phyloP scores from a whole-genome alignment of 2,888 invertebrate species.

The Oscheius sp. region DNA sequence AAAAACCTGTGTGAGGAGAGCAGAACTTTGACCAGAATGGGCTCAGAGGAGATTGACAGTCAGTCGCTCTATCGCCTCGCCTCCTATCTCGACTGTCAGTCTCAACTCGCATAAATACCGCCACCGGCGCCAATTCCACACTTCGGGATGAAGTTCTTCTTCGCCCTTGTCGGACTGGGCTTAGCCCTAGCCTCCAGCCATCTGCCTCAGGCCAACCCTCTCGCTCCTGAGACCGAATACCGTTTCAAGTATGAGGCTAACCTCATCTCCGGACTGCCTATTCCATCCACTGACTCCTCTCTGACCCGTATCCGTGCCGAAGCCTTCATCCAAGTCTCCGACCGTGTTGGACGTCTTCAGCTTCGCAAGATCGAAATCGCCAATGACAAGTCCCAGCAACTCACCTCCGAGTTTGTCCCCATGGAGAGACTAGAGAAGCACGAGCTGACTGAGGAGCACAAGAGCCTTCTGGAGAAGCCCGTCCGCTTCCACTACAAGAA shows the following conservation, averaged over 20 bases:
- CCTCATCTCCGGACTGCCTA: conserved; percentile 49
- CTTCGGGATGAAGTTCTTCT: conserved; percentile 38
- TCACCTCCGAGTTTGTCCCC: conserved; percentile 1
- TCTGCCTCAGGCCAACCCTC: conserved; percentile 38
- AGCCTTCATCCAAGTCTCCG: conserved; percentile 6
- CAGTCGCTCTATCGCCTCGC: background rate
- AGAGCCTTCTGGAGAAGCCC: conserved; percentile 54
- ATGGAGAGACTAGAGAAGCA: conserved; percentile 50
- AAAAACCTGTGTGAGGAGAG: too few species aligned
- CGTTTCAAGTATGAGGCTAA: conserved; percentile 48
- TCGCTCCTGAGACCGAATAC: conserved; percentile 48
- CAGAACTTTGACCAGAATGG: background rate
- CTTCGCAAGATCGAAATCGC: conserved; percentile 20
- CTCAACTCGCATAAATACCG: background rate
- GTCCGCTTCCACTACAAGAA: conserved; percentile 62
- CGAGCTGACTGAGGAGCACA: conserved; percentile 48
- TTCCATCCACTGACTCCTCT: conserved; percentile 37
- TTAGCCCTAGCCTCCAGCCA: conserved; percentile 26
- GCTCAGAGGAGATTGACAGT: background rate
- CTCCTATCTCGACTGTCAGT: conserved; percentile 15
- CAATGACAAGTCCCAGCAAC: background rate
- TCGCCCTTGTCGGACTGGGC: conserved; percentile 37
- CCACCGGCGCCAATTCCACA: background rate
- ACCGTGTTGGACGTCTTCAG: background rate
- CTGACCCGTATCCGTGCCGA: conserved; percentile 34